phyloP scores from a whole-genome alignment of 1,140 invertebrate species.

The Rhizoglyphus robini region DNA sequence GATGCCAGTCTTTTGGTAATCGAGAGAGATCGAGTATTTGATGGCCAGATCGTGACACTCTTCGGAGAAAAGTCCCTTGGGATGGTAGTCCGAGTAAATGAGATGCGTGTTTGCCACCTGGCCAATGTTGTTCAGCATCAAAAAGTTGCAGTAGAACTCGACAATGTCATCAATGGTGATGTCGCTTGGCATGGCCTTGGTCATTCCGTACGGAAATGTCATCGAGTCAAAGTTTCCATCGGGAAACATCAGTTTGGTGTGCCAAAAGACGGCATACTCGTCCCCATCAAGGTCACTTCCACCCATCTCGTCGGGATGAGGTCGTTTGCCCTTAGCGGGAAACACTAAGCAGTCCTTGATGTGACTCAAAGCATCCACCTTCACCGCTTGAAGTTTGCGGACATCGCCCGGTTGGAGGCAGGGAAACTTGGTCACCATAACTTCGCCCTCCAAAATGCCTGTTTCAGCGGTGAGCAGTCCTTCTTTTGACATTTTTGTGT shows the following conservation, averaged over 20 bases:
- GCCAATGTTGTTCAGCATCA: too few relatives aligned
- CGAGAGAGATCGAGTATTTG: too few relatives aligned
- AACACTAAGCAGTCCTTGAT: constrained; percentile 26
- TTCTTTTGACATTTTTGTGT: too few relatives aligned
- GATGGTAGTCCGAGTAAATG: constrained; percentile 28
- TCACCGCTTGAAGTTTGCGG: constrained; percentile 22
- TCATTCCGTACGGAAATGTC: constrained; percentile 24
- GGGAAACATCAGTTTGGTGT: constrained; percentile 21
- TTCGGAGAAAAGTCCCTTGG: constrained; percentile 25
- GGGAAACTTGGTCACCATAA: too few relatives aligned
- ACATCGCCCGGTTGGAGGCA: too few relatives aligned
- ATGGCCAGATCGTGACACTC: too few relatives aligned
- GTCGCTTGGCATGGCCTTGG: neutral
- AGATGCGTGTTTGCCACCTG: too few relatives aligned
- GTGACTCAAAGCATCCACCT: constrained; percentile 21
- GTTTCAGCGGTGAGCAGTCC: constrained; percentile 26
- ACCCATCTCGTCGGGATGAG: too few relatives aligned
- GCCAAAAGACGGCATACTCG: constrained; percentile 25
- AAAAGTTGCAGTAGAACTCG: too few relatives aligned
- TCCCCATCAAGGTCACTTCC: constrained; percentile 27
- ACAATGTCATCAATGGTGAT: constrained; percentile 27
- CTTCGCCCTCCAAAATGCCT: too few relatives aligned
- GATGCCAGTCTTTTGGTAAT: too few relatives aligned
- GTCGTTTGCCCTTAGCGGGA: constrained; percentile 20
- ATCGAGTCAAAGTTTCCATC: constrained; percentile 27